phyloP scores from a whole-genome alignment of 2,113 vertebrate species.

The Anoura caudifer region DNA sequence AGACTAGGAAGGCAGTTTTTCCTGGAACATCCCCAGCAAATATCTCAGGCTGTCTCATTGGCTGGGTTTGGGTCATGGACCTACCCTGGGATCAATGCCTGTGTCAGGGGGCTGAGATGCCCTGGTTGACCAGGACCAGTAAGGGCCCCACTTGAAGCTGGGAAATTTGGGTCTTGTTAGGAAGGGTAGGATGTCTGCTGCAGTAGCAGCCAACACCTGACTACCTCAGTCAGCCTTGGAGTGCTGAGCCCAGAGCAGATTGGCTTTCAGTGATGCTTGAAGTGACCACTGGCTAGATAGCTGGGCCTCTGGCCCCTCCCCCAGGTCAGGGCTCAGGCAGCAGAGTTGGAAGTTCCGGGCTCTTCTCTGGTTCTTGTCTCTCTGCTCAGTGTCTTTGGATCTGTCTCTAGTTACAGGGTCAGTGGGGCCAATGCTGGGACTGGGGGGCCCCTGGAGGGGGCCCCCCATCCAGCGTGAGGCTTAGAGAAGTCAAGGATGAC shows the following conservation, averaged over 20 bases:
- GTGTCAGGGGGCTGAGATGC: not conserved
- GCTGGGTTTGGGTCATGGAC: not conserved
- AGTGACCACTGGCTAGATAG: not conserved
- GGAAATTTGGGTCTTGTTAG: not conserved
- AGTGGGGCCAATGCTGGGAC: not conserved
- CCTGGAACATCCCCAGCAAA: not conserved
- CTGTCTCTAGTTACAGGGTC: not conserved
- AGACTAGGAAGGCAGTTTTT: not conserved
- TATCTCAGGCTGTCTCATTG: not conserved
- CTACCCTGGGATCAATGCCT: not conserved
- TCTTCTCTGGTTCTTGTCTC: not conserved
- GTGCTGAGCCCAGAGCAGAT: not conserved
- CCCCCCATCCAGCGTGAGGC: not conserved
- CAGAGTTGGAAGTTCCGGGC: not conserved
- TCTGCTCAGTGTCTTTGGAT: not conserved
- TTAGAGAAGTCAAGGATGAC: rapidly evolving
- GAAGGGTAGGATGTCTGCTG: not conserved
- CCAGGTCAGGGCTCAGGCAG: not conserved
- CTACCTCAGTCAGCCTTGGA: not conserved
- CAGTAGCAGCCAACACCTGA: not conserved
- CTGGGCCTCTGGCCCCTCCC: not conserved
- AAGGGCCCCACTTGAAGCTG: not conserved
- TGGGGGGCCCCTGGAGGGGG: not conserved
- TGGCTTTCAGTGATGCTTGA: not conserved
- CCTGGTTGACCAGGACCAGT: not conserved